Percentiles rank a stretch among this genome's conserved stretches.
phyloP scores from a whole-genome alignment of 35 echinoderm and acorn worm genomes.

The Holothuria glaberrima region DNA sequence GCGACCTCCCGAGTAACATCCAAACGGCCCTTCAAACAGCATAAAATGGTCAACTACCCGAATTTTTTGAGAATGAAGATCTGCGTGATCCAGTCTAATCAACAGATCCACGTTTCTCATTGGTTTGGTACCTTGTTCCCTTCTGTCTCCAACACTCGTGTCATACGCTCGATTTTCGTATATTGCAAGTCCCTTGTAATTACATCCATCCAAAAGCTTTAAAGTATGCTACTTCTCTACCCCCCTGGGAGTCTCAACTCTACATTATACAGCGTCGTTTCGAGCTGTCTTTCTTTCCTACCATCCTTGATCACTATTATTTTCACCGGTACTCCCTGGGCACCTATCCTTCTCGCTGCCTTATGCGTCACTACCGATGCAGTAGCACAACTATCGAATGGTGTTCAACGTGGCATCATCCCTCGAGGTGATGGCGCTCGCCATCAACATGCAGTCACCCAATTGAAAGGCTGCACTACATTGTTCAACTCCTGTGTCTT shows the following conservation, averaged over 20 bases:
- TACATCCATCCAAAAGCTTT: constrained; percentile 15
- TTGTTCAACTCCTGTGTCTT: background rate
- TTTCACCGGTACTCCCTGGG: background rate
- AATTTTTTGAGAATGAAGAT: constrained; percentile 14
- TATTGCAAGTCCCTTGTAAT: background rate
- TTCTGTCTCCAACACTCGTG: background rate
- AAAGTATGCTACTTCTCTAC: background rate
- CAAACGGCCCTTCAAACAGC: no score
- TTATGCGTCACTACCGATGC: constrained; percentile 27
- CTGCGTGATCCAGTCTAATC: constrained; percentile 16
- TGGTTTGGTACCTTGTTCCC: background rate
- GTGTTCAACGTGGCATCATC: background rate
- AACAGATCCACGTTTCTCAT: background rate
- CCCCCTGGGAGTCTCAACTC: background rate
- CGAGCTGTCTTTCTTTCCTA: constrained; percentile 3
- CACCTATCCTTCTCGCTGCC: constrained; percentile 9
- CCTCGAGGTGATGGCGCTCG: background rate
- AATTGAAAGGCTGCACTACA: background rate
- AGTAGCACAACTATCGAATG: constrained; percentile 22
- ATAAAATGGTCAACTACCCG: background rate
- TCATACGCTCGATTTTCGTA: background rate
- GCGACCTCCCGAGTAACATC: no score
- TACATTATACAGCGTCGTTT: constrained; percentile 15
- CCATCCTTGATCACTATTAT: constrained; percentile 10
- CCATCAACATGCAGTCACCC: constrained; percentile 24